Conservation (phyloP, 2,888 invertebrate species). For the Mystacides longicornis region DNA sequence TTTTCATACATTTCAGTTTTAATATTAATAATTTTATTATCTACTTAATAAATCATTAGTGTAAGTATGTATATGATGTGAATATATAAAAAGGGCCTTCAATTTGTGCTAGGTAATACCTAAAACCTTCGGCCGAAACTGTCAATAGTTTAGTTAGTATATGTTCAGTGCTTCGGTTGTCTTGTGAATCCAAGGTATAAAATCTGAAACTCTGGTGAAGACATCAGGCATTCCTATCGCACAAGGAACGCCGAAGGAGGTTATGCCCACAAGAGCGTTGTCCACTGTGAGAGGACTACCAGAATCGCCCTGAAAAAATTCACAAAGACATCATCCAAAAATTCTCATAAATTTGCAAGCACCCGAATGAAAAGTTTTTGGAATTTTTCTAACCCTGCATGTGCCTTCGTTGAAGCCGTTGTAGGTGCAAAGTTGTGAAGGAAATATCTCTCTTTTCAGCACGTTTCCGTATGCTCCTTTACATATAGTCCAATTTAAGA, state of each 20-base stretch:
- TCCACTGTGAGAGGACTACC: conserved; percentile 39
- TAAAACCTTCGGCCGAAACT: too few relatives aligned
- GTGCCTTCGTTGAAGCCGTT: conserved; percentile 17
- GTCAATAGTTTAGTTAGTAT: too few relatives aligned
- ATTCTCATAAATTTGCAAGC: neutral
- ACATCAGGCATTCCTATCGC: conserved; percentile 45
- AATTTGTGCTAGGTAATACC: too few relatives aligned
- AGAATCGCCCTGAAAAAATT: conserved; percentile 41
- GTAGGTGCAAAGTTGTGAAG: conserved; percentile 22
- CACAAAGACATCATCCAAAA: neutral
- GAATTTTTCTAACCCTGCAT: conserved; percentile 17
- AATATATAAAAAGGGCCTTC: too few relatives aligned
- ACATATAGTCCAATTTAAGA: conserved; percentile 15
- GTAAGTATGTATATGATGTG: too few relatives aligned
- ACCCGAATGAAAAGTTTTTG: neutral
- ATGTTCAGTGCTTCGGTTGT: too few relatives aligned
- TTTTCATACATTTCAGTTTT: too few relatives aligned
- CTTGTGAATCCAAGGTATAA: conserved; percentile 40
- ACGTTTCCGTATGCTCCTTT: conserved; percentile 20
- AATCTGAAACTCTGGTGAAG: conserved; percentile 39
- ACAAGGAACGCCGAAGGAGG: conserved; percentile 47
- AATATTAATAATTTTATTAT: too few relatives aligned
- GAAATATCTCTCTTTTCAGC: conserved; percentile 11
- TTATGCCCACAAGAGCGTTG: conserved; percentile 37
- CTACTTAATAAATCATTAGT: too few relatives aligned